phyloP scores from a whole-genome alignment of 2,797 vertebrate genomes.

The Chiloscyllium punctatum region DNA sequence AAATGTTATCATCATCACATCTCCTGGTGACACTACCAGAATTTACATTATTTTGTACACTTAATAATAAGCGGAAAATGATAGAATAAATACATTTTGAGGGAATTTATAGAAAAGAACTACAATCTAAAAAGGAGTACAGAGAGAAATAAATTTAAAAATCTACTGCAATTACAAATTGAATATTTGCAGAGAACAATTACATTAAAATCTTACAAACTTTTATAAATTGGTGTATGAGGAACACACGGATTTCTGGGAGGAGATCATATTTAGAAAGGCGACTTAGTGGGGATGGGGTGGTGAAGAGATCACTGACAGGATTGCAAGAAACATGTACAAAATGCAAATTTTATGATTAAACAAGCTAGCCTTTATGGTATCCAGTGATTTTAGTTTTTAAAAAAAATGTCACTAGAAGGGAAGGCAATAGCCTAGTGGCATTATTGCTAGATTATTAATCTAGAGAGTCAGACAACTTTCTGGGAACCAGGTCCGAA shows the following conservation, averaged over 20 bases:
- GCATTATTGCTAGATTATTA: too few relatives aligned
- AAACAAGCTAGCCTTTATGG: not conserved
- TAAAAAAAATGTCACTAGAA: too few relatives aligned
- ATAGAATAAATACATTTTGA: not conserved
- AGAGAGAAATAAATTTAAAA: not conserved
- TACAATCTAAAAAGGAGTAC: not conserved
- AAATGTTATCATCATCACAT: conserved; percentile 3
- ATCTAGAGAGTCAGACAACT: too few relatives aligned
- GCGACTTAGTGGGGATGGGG: not conserved
- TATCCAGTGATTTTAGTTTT: too few relatives aligned
- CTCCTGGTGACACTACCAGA: not conserved
- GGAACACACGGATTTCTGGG: not conserved
- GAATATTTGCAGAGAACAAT: too few relatives aligned
- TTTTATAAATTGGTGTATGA: not conserved
- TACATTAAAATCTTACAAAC: not conserved
- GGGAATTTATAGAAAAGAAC: not conserved
- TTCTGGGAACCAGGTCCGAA: too few relatives aligned
- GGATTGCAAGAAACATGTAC: not conserved
- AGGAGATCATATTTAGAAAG: not conserved
- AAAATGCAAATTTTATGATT: not conserved
- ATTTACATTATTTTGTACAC: not conserved
- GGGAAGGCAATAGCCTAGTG: too few relatives aligned
- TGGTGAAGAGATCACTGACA: not conserved
- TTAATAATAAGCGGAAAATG: not conserved
- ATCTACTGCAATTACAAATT: not conserved